Evolutionary conservation across 2,113 vertebrate species (phyloP), one percentile per base, ranked within the genome.

Genomic region (Tetrao urogallus): DNA sequence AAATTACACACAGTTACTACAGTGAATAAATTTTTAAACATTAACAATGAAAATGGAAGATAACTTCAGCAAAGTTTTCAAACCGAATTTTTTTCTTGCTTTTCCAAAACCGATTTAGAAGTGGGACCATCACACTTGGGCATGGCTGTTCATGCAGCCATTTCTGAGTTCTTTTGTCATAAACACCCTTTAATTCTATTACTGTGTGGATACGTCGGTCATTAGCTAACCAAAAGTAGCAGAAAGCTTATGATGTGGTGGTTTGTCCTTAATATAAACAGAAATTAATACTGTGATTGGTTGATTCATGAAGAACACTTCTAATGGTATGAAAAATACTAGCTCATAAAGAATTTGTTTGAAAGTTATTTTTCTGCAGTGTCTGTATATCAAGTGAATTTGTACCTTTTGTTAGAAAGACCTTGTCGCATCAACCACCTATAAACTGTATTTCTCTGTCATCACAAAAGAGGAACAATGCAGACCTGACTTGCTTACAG

Each of bases 201-300:
- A 47, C 57, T 91, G 50, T 50, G 71, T 72, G 38, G 11, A 71
- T 82, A 64, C 13, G 66, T 58, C 83, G 72, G 40, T 57, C 65
- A 73, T 56, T 76, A 94, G 70, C 10, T 76, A 90, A 70, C 77
- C 89, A 92, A 89, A 74, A 2, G 11, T 11, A 71, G 56, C 17
- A 61, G 25, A 85, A 82, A 20, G 82, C 38, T 27, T 63, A 76
- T 17, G 27, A 54, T 13, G 2, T 75, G n/a, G 27, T 82, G 27
- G 30, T 75, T 92, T 85, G 43, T 58, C 45, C 79, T 81, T 94
- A 93, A 76, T 94, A 94, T 61, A 82, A 81, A n/a, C 78, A 89
- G 50, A 94, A 96, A 22, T 72, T 12, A 1, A n/a, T 74, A 77
- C 28, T 43, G 43, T n/a, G 7, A 56, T 2, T 76, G 7, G 45